These are phyloP conservation scores for Acanthis flammea DNA, from an alignment of 2,797 vertebrate species.

Conservation along the genomic window DNA sequence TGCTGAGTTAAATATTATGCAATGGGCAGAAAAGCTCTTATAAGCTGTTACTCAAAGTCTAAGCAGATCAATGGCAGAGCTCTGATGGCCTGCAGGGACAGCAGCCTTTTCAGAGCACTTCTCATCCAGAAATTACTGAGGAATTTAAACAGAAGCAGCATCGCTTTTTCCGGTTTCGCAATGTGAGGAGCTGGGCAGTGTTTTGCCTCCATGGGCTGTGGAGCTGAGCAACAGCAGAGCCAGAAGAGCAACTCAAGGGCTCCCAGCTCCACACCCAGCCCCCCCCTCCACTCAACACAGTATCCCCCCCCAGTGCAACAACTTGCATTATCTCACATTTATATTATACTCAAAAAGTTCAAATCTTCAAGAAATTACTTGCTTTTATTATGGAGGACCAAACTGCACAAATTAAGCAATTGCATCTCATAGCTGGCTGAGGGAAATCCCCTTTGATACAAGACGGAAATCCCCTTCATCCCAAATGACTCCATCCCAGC, in stretches of 20 bases:
- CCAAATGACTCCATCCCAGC: background rate
- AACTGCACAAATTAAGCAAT: background rate
- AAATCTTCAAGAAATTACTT: background rate
- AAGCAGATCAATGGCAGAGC: constrained; percentile 47
- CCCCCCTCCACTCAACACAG: background rate
- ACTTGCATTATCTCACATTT: background rate
- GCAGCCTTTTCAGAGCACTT: background rate
- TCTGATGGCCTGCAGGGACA: background rate
- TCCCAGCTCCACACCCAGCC: background rate
- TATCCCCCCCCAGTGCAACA: background rate
- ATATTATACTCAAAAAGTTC: background rate
- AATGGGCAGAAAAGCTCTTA: constrained; percentile 47
- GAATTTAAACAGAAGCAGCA: background rate
- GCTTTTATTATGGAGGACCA: background rate
- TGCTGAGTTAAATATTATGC: constrained; percentile 47
- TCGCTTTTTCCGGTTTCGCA: rapidly evolving
- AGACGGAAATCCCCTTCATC: background rate
- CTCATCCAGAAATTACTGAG: background rate
- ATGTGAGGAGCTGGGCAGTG: background rate
- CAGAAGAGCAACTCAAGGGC: background rate
- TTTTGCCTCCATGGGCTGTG: background rate
- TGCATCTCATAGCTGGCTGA: background rate
- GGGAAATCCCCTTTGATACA: background rate
- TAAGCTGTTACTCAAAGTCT: constrained; percentile 59
- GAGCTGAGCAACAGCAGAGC: background rate